Conservation (phyloP, 2,888 invertebrate species). For the Hemithea aestivaria region DNA sequence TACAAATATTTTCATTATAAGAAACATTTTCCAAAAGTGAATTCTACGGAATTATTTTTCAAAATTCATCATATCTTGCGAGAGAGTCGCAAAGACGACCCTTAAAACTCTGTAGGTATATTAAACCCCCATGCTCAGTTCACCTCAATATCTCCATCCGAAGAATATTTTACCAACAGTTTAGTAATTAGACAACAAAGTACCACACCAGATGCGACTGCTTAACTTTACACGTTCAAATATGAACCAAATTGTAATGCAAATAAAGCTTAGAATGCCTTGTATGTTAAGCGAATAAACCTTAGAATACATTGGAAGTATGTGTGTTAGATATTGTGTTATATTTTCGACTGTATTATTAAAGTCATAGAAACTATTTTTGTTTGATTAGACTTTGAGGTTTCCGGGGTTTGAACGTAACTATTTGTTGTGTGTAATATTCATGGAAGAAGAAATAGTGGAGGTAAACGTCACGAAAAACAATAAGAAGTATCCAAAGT, state of each 20-base stretch:
- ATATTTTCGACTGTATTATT: constrained; percentile 16
- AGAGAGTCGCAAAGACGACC: no score
- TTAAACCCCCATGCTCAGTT: constrained; percentile 2
- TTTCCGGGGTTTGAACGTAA: no score
- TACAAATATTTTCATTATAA: constrained; percentile 1
- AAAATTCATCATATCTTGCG: no score
- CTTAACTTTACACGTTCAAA: constrained; percentile 11
- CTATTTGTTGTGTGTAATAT: no score
- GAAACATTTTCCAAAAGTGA: neutral
- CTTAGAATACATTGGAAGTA: no score
- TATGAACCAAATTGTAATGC: neutral
- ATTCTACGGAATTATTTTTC: no score
- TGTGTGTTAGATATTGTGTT: no score
- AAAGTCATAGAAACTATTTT: constrained; percentile 16
- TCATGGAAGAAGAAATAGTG: no score
- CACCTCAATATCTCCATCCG: constrained; percentile 7
- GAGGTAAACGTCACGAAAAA: no score
- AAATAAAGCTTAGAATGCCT: constrained; percentile 5
- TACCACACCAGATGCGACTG: constrained; percentile 24
- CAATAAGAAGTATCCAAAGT: no score
- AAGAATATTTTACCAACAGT: constrained; percentile 28
- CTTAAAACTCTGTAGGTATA: no score
- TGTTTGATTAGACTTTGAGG: constrained; percentile 12
- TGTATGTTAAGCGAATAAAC: neutral
- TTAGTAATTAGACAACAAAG: constrained; percentile 27